Evolutionary conservation across 2,113 vertebrate genomes (phyloP).

Genomic region (Lamprologus sp.): DNA sequence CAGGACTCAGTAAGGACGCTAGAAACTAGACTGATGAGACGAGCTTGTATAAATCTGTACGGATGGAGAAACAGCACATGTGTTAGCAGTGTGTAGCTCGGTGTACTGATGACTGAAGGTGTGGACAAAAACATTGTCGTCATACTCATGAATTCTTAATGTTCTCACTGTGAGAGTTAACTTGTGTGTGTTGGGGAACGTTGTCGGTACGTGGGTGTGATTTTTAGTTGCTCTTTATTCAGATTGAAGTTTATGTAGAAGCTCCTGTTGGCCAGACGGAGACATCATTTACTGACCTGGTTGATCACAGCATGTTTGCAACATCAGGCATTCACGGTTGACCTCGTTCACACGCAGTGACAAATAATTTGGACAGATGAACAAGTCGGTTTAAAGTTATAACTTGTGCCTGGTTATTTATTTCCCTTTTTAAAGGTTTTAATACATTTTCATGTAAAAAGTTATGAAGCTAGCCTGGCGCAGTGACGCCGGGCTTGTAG

Average conservation of each 20-base stretch:
- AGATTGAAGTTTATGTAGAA: neutral
- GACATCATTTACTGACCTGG: neutral
- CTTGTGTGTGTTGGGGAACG: neutral
- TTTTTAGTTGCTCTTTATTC: neutral
- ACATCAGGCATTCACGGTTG: neutral
- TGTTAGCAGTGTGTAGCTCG: neutral
- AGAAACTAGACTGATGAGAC: neutral
- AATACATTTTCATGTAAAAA: neutral
- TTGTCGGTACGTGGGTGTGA: neutral
- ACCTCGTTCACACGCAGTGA: rapidly evolving
- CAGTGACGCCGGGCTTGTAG: neutral
- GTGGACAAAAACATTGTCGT: neutral
- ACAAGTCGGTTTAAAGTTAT: neutral
- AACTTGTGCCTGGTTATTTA: neutral
- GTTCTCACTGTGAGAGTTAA: neutral
- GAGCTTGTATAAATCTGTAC: too few species aligned
- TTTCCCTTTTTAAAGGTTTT: neutral
- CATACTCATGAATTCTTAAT: neutral
- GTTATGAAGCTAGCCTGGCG: neutral
- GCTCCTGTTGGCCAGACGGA: neutral
- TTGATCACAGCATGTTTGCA: neutral
- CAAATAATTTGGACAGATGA: neutral
- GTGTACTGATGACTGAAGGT: neutral
- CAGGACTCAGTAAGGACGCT: rapidly evolving
- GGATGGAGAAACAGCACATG: neutral